These are phyloP conservation scores for honey bee (Apis mellifera) DNA, from an alignment of 1,140 invertebrate genomes.

Conservation along the genomic window DNA sequence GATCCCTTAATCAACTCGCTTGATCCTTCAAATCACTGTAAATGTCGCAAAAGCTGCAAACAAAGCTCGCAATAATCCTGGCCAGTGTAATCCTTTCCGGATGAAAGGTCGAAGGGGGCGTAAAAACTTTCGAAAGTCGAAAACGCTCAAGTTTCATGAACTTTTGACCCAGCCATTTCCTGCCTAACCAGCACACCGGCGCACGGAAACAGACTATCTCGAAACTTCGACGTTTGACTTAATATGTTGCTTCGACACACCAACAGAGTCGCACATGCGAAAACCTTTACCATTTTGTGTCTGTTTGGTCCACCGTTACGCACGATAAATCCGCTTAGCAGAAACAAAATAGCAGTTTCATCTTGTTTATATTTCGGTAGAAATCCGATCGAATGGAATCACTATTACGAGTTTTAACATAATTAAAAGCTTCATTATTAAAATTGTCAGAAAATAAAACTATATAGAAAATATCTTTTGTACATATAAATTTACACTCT, in stretches of 20 bases:
- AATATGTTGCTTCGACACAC: constrained; percentile 48
- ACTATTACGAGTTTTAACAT: not conserved
- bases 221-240: constrained; percentile 48
- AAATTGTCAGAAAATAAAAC: too few relatives aligned
- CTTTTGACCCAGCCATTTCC: constrained; percentile 52
- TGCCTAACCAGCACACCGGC: constrained; percentile 8
- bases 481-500: too few relatives aligned
- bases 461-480: too few relatives aligned
- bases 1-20: constrained; percentile 33
- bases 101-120: constrained; percentile 27
- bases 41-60: constrained; percentile 39
- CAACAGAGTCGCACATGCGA: constrained; percentile 11
- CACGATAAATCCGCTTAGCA: constrained; percentile 33
- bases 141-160: constrained; percentile 56
- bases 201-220: constrained; percentile 27
- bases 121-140: constrained; percentile 50
- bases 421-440: not conserved
- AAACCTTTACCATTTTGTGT: constrained; percentile 24
- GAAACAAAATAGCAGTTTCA: constrained; percentile 15
- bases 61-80: constrained; percentile 38
- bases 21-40: constrained; percentile 38
- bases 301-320: not conserved
- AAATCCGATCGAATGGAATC: not conserved
- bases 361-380: constrained; percentile 12
- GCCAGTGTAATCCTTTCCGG: constrained; percentile 39